These are phyloP conservation scores for Cordilura impudica DNA, from an alignment of 2,888 invertebrate species.

Conservation along the genomic window DNA sequence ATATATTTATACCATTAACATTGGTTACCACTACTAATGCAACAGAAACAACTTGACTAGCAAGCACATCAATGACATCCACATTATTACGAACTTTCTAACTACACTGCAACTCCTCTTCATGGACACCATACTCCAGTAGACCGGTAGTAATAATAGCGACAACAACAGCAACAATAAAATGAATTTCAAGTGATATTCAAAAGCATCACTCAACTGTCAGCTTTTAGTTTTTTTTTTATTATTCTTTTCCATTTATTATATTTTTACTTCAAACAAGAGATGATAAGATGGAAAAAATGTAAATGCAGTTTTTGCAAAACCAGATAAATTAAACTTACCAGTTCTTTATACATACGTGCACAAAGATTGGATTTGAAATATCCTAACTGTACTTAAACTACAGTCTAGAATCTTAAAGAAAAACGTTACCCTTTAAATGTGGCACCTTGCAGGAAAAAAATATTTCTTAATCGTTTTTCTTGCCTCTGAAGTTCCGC, in stretches of 20 bases:
- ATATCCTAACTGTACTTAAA: too few species aligned
- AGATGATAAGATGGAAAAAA: too few species aligned
- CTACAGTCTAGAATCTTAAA: too few species aligned
- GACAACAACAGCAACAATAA: not conserved
- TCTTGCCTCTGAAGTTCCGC: too few species aligned
- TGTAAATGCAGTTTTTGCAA: too few species aligned
- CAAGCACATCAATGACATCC: not conserved
- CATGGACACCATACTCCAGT: not conserved
- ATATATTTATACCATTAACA: conserved; percentile 60
- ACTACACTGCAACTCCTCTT: not conserved
- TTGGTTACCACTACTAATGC: conserved; percentile 45
- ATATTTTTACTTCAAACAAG: not conserved
- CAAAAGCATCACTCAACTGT: conserved; percentile 51
- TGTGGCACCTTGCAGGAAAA: too few species aligned
- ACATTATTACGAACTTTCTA: not conserved
- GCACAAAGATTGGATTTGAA: too few species aligned
- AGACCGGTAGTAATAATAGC: not conserved
- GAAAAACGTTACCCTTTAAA: too few species aligned
- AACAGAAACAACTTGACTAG: not conserved
- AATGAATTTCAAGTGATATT: conserved; percentile 49
- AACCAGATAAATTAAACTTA: too few species aligned
- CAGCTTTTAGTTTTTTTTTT: conserved; percentile 37
- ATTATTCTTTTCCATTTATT: not conserved
- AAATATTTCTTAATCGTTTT: too few species aligned
- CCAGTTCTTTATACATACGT: too few species aligned